phyloP scores from a whole-genome alignment of 2,113 vertebrate species.

The Hyperoodon ampullatus region DNA sequence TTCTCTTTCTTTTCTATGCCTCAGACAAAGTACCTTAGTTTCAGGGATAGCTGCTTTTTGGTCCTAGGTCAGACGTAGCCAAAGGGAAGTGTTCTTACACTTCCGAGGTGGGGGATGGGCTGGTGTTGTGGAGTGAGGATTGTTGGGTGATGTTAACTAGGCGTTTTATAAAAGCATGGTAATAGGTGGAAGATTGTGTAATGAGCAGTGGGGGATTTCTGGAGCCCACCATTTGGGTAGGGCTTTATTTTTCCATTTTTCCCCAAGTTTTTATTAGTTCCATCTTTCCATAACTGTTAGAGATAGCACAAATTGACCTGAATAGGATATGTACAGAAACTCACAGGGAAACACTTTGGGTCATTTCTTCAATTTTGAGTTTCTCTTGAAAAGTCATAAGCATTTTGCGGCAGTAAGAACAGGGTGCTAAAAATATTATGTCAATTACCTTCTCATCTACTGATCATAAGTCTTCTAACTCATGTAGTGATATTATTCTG shows the following conservation, averaged over 20 bases:
- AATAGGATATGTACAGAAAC: neutral
- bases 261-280: conserved; percentile 16
- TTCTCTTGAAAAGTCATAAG: conserved; percentile 41
- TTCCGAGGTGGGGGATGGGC: neutral
- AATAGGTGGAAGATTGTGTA: neutral
- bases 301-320: neutral
- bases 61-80: neutral
- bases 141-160: neutral
- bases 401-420: neutral
- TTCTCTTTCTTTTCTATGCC: neutral
- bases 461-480: neutral
- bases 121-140: neutral
- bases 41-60: neutral
- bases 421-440: neutral
- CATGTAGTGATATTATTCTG: neutral
- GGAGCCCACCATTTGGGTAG: neutral
- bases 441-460: neutral
- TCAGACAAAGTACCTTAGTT: neutral
- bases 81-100: neutral
- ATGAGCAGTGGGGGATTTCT: neutral
- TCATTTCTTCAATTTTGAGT: conserved; percentile 25
- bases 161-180: neutral
- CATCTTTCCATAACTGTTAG: neutral
- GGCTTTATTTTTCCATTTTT: neutral
- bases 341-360: neutral